A percentile compares a stretch with the other conserved stretches of the same genome.
Evolutionary conservation across 2,888 invertebrate species (phyloP).

Genomic region (Axea sp.): DNA sequence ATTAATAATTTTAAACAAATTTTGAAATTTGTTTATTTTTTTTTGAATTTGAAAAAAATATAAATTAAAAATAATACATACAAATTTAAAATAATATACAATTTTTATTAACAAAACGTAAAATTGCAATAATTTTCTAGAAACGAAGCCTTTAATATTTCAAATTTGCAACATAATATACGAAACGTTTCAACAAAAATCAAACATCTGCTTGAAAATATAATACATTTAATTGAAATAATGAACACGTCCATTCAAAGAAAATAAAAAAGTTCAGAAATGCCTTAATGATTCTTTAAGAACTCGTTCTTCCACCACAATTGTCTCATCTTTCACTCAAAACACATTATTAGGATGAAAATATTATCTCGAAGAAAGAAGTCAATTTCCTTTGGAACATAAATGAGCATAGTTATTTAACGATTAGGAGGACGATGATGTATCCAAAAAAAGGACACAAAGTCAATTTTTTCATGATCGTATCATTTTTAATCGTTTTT

Average conservation of each 20-base stretch:
- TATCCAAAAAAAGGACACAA: conserved; percentile 43
- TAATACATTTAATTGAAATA: conserved; percentile 46
- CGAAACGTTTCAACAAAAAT: conserved; percentile 13
- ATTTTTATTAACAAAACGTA: too few species aligned
- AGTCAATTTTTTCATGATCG: conserved; percentile 38
- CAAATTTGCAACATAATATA: neutral
- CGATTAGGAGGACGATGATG: conserved; percentile 71
- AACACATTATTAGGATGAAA: conserved; percentile 58
- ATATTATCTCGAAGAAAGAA: conserved; percentile 55
- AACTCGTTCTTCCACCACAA: conserved; percentile 55
- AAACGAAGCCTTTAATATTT: too few species aligned
- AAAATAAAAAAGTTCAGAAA: conserved; percentile 39
- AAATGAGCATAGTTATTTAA: conserved; percentile 72
- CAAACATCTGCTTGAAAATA: conserved; percentile 29
- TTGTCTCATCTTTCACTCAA: conserved; percentile 61
- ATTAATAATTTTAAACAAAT: too few species aligned
- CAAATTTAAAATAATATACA: neutral
- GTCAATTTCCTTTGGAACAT: conserved; percentile 50
- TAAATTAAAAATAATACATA: too few species aligned
- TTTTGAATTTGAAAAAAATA: too few species aligned
- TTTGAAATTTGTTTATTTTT: too few species aligned
- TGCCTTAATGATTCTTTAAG: conserved; percentile 54
- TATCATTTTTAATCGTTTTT: conserved; percentile 7
- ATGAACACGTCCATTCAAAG: conserved; percentile 29
- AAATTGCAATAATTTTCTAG: too few species aligned